Evolutionary conservation across 2,113 vertebrate genomes (phyloP).

Genomic region (Pluvianellus socialis): DNA sequence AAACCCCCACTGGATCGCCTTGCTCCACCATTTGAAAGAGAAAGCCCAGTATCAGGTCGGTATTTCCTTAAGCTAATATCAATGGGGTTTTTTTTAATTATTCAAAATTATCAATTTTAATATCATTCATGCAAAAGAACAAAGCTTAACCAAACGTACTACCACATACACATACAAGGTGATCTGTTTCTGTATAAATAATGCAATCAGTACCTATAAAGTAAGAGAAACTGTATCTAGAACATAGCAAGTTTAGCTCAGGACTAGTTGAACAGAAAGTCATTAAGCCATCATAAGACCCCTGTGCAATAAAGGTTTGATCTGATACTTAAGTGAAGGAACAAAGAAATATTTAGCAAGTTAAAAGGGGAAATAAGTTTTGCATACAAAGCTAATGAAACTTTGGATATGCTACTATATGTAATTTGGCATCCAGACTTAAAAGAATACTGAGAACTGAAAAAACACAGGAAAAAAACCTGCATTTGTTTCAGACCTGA

Average conservation of each 20-base stretch:
- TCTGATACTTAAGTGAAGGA: background rate
- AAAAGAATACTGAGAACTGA: background rate
- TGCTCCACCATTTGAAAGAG: conserved; percentile 64
- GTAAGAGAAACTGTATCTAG: background rate
- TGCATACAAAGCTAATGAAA: background rate
- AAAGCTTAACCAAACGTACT: background rate
- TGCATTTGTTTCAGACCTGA: background rate
- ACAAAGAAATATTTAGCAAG: background rate
- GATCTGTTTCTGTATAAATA: background rate
- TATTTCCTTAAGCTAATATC: background rate
- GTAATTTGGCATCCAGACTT: background rate
- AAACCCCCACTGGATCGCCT: conserved; percentile 79
- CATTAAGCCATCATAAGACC: background rate
- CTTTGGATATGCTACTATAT: no score
- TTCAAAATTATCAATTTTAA: background rate
- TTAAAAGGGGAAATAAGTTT: background rate
- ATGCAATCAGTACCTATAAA: background rate
- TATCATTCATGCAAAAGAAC: background rate
- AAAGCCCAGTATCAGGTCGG: conserved; percentile 68
- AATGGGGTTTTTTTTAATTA: background rate
- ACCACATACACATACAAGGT: background rate
- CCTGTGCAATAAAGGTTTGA: background rate
- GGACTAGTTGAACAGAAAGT: background rate
- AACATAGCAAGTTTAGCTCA: background rate
- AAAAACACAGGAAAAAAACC: background rate